Base-by-base conservation (phyloP, 2,888 invertebrate genomes). In the Hemithea aestivaria region DNA sequence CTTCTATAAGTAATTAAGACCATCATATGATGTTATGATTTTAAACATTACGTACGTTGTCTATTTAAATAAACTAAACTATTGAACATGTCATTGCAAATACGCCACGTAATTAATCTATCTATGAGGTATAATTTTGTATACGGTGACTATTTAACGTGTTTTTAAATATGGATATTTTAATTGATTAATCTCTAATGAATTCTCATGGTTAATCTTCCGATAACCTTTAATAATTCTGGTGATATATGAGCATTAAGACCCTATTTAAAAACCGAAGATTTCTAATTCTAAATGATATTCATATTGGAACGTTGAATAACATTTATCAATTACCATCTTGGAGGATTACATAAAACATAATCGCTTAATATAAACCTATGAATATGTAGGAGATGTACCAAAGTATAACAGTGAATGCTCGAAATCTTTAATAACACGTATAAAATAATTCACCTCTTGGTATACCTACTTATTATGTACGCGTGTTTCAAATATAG, bases 401-500 rank as follows among this genome's bases (percentile, higher is more conserved):
- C 16, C 11, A 6, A 24, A 31, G 20, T 11, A 23, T 31, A 35
- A 7, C 10, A 28, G 31, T 16, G 32, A 27, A 27, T n/a, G 31
- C 28, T 28, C n/a, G 20, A 20, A 24, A 28, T 35, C 16, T 26
- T 27, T 27, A 23, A 27, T 32, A 23, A 27, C 23, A 32, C 21
- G 27, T 27, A 21, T 26, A 37, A 22, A 42, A 45, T 45, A 45
- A 49, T 49, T 45, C 33, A 39, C 35, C 40, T 45, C 34, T 37
- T 9, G 9, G 30, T 45, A 43, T 44, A 16, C 16, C 5, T 16
- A 16, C 16, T 16, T 16, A 16, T 16, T 16, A 16, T 16, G 16
- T 42, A 44, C 44, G 46, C 42, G 22, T 29, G 20, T 34, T 8
- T 29, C 37, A 20, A 47, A 52, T 41, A 47, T 45, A 37, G 49